Evolutionary conservation across 2,888 invertebrate species (phyloP), one percentile per base, ranked within the genome.

Genomic region (Frankliniella fusca): DNA sequence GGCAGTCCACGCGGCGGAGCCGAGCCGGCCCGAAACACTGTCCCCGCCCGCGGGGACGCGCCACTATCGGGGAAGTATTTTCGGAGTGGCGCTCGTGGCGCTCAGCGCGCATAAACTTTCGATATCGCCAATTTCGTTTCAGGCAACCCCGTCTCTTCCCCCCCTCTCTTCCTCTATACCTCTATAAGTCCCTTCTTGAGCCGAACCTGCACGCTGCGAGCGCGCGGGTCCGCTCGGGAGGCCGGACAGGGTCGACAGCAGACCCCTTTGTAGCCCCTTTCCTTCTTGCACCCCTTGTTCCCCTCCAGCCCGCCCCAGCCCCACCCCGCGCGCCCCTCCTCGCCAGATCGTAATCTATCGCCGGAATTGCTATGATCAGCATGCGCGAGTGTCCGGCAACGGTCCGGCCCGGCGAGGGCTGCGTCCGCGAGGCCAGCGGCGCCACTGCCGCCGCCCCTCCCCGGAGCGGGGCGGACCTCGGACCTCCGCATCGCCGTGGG

Each of bases 291-390:
- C 50, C 50, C 10, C 10, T 20, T 54, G 54, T 54, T 12, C 15
- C 54, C 54, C 54, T 50, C 10, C 50, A 15, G 50, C 54, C 54
- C 54, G 12, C 54, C 54, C 54, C 15, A n/a, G 54, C 70, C 23
- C 70, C 70, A n/a, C 70, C 11, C 23, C 70, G 18, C 11, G 0
- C 70, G 18, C 61, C 61, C 18, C 61, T 8, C 61, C 61, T 15
- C 27, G 27, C 23, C 70, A 76, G 70, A 76, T 76, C 70, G 70
- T 76, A 76, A 76, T 76, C 70, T 76, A 76, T 76, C 70, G 70
- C 70, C 27, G 70, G 70, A 76, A 76, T 76, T 76, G 70, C 70
- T 76, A 76, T 76, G 70, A 76, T 76, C 70, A 76, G 70, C 70
- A 76, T 76, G 70, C 70, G 27, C 70, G 70, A 27, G 70, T 76